These are phyloP conservation scores for Sarcophaga peregrina DNA, from an alignment of 1,140 invertebrate genomes.

Conservation along the genomic window DNA sequence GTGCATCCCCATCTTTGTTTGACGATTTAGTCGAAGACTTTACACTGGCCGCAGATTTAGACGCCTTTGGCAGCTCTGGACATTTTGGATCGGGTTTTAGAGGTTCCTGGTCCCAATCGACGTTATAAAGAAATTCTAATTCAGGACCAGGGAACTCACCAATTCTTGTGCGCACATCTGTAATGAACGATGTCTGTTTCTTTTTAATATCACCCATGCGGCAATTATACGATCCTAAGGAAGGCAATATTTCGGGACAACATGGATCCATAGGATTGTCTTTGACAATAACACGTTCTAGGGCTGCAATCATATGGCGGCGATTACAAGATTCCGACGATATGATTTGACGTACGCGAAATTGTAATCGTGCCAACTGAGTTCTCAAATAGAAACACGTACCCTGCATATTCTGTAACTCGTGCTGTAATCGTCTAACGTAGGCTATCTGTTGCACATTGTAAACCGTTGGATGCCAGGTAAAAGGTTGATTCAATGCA, in stretches of 20 bases:
- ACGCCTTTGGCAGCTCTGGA: not conserved
- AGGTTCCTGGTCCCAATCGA: too few relatives aligned
- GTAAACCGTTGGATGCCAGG: constrained; percentile 37
- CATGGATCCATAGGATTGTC: not conserved
- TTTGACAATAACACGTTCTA: constrained; percentile 39
- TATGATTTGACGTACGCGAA: constrained; percentile 43
- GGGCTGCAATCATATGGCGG: not conserved
- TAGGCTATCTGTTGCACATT: constrained; percentile 42
- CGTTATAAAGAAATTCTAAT: too few relatives aligned
- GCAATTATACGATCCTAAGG: not conserved
- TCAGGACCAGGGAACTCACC: not conserved
- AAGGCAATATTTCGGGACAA: constrained; percentile 31
- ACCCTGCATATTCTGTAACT: constrained; percentile 35
- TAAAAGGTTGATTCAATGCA: not conserved
- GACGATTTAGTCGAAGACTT: not conserved
- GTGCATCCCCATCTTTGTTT: too few relatives aligned
- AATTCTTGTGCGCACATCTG: constrained; percentile 28
- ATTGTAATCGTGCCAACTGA: constrained; percentile 44
- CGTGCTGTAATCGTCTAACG: constrained; percentile 35
- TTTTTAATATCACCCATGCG: constrained; percentile 41
- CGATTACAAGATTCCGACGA: constrained; percentile 36
- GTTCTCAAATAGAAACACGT: constrained; percentile 35
- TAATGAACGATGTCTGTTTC: constrained; percentile 38
- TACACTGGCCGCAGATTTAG: not conserved
- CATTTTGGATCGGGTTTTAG: too few relatives aligned